Evolutionary conservation across 2,113 vertebrate species (phyloP).

Genomic region (Rostratula benghalensis): DNA sequence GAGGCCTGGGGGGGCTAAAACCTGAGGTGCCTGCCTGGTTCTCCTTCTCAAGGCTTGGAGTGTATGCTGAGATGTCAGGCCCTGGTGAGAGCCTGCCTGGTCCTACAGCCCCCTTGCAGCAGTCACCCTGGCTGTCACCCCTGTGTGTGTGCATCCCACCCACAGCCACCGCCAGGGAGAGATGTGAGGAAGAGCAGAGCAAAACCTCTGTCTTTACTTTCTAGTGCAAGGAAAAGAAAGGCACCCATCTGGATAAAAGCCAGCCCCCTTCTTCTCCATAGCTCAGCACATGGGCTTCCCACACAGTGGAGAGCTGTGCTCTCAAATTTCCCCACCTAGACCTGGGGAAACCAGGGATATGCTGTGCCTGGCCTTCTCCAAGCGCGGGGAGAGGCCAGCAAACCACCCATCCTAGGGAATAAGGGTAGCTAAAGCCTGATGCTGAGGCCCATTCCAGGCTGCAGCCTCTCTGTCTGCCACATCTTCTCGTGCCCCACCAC

Average conservation of each 20-base stretch:
- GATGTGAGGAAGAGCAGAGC: not conserved
- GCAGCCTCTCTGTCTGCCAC: not conserved
- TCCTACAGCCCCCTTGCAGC: not conserved
- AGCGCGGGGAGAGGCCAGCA: not conserved
- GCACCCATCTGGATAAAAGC: not conserved
- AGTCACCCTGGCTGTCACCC: not conserved
- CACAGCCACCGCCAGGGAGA: not conserved
- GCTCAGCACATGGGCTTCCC: not conserved
- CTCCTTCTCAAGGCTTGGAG: not conserved
- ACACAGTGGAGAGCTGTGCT: accelerated
- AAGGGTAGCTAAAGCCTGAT: not conserved
- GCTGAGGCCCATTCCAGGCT: not conserved
- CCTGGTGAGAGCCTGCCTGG: not conserved
- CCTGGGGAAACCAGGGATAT: not conserved
- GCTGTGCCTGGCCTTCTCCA: not conserved
- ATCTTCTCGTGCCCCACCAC: not conserved
- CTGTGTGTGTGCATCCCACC: accelerated
- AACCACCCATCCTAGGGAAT: not conserved
- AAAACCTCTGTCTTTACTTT: not conserved
- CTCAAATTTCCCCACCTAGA: not conserved
- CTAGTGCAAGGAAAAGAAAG: not conserved
- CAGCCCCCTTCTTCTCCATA: not conserved
- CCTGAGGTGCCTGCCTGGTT: accelerated
- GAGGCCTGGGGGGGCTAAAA: not conserved
- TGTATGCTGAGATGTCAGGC: not conserved